Evolutionary conservation across 2,113 vertebrate genomes (phyloP).

Genomic region (Edolisoma coerulescens): DNA sequence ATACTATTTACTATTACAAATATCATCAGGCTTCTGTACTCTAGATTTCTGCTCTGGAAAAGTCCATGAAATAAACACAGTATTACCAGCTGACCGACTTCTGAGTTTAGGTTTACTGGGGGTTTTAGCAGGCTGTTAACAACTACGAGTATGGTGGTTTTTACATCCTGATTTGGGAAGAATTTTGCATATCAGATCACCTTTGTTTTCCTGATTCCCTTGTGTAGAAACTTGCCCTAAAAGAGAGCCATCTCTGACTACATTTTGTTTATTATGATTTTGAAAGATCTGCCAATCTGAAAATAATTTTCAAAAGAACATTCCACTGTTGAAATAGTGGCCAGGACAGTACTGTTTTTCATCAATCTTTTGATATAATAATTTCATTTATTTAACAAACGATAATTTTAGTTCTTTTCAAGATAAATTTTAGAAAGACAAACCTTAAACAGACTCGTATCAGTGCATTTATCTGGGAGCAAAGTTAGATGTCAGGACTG

Average conservation of each 20-base stretch:
- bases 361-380: not conserved
- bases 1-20: not conserved
- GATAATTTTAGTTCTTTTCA: not conserved
- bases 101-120: not conserved
- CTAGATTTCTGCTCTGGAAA: not conserved
- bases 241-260: not conserved
- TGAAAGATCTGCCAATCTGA: not conserved
- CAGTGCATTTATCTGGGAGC: not conserved
- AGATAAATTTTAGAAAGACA: not conserved
- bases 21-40: not conserved
- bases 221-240: not conserved
- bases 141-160: not conserved
- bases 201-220: not conserved
- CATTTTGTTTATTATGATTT: not conserved
- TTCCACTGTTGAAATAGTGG: not conserved
- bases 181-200: not conserved
- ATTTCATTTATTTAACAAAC: not conserved
- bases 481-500: fast-evolving
- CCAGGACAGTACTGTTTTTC: not conserved
- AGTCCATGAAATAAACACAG: not conserved
- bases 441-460: not conserved
- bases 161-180: not conserved
- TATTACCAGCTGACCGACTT: not conserved
- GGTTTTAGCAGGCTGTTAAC: not conserved
- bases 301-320: not conserved